Evolutionary conservation across 2,797 vertebrate genomes (phyloP), one percentile per base, ranked within the genome.

Genomic region (Periparus ater): DNA sequence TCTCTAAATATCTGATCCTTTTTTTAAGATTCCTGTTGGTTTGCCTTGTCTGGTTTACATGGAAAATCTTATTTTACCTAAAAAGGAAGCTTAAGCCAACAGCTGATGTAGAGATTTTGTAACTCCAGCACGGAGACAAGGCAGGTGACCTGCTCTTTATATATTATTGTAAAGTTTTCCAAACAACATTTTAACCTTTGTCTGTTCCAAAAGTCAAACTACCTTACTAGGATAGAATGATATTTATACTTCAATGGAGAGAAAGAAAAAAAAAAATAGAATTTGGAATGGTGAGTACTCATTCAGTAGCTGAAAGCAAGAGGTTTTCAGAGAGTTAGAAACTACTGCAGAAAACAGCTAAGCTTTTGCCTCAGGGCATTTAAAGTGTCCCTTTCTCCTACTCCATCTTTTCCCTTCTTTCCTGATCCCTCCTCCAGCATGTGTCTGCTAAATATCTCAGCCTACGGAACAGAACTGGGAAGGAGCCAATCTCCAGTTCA

Each of bases 401-500:
- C 18, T 84, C 60, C 55, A 79, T 60, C 27, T 65, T 81, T 47
- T 62, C 47, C 25, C 18, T 79, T 73, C 67, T 79, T 83, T 48
- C 48, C 51, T 55, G 53, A 63, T 93, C 23, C 45, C 19, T 91
- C 38, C 57, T 74, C 53, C 66, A 78, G 61, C 25, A 40, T 4
- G 45, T 6, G 85, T 55, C 86, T 96, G 85, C 72, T 84, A 85
- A 96, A 94, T 44, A 78, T 62, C 70, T 95, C 84, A 94, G 53
- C 26, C 36, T 42, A 47, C 72, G n/a, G 58, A 96, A 30, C 54
- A 88, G 57, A 77, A 82, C 80, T 93, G 80, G 90, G 83, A 87
- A 45, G 55, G 89, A 74, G 79, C 85, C 87, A 93, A 72, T 78
- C 87, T 74, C 58, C 76, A 92, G 5, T 60, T 96, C 73, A 70